Evolutionary conservation across 2,797 vertebrate genomes (phyloP).

Genomic region (Paratrypauchen microcephalus): DNA sequence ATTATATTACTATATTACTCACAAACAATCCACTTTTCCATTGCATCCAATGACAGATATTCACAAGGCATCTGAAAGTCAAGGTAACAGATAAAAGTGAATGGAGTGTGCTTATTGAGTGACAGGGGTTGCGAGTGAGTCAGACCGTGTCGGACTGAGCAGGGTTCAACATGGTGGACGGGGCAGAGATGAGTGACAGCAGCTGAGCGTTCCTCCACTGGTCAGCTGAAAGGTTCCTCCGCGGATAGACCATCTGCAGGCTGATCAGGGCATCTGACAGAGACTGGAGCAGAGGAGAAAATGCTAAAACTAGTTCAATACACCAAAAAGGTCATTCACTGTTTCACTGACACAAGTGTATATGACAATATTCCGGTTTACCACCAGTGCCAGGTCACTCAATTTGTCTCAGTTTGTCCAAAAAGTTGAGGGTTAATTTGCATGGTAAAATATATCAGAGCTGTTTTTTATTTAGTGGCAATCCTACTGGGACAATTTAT

Average conservation of each 20-base stretch:
- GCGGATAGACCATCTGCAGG: slow-evolving; percentile 96
- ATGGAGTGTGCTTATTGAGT: neutral
- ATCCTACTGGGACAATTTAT: neutral
- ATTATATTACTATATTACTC: slow-evolving; percentile 69
- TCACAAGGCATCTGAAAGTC: slow-evolving; percentile 95
- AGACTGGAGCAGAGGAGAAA: slow-evolving; percentile 73
- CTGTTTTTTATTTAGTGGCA: neutral
- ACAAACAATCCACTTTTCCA: slow-evolving; percentile 99
- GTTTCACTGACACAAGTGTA: no score
- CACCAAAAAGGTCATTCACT: neutral
- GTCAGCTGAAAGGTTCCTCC: slow-evolving; percentile 96
- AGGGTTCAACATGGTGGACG: slow-evolving; percentile 97
- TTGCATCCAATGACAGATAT: slow-evolving; percentile 95
- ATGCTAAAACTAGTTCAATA: neutral
- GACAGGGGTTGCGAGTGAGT: neutral
- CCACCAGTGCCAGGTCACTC: no score
- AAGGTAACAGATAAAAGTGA: neutral
- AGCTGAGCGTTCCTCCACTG: slow-evolving; percentile 98
- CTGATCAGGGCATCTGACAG: slow-evolving; percentile 96
- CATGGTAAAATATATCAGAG: no score
- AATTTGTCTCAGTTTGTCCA: neutral
- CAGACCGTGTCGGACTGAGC: slow-evolving; percentile 97
- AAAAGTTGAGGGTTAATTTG: no score
- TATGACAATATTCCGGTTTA: no score
- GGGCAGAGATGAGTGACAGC: slow-evolving; percentile 95